phyloP scores from a whole-genome alignment of 2,888 invertebrate genomes.

The Allophyes oxyacanthae region DNA sequence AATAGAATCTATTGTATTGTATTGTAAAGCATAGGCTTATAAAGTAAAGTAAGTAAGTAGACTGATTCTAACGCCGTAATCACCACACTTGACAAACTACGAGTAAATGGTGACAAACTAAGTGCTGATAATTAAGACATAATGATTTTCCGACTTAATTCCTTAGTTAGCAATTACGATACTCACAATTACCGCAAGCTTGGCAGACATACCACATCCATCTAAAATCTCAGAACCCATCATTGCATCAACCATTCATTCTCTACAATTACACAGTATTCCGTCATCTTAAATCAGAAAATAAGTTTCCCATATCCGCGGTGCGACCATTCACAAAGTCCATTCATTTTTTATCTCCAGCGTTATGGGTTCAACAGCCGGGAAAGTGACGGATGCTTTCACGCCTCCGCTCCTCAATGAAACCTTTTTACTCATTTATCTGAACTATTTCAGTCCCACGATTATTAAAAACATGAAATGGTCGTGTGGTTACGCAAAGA shows the following conservation, averaged over 20 bases:
- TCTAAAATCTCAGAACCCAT: slow-evolving; percentile 3
- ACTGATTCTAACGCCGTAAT: too few species aligned
- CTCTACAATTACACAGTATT: slow-evolving; percentile 27
- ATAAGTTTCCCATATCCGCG: slow-evolving; percentile 51
- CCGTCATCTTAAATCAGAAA: slow-evolving; percentile 27
- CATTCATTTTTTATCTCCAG: slow-evolving; percentile 44
- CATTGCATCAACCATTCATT: slow-evolving; percentile 13
- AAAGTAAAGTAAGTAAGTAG: too few species aligned
- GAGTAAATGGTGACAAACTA: too few species aligned
- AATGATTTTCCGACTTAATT: too few species aligned
- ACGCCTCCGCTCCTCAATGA: slow-evolving; percentile 54
- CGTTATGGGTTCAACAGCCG: slow-evolving; percentile 49
- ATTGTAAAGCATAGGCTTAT: too few species aligned
- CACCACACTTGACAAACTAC: too few species aligned
- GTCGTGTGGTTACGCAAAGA: too few species aligned
- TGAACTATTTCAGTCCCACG: slow-evolving; percentile 54
- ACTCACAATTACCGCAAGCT: too few species aligned
- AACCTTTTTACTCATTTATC: slow-evolving; percentile 50
- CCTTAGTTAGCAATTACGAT: too few species aligned
- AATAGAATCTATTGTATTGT: too few species aligned
- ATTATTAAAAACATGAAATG: slow-evolving; percentile 39
- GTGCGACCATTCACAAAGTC: slow-evolving; percentile 46
- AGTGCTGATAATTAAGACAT: too few species aligned
- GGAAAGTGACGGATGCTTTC: slow-evolving; percentile 56
- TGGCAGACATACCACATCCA: too few species aligned